phyloP scores from a whole-genome alignment of 2,888 invertebrate genomes.

The Scaptomyza reducta region DNA sequence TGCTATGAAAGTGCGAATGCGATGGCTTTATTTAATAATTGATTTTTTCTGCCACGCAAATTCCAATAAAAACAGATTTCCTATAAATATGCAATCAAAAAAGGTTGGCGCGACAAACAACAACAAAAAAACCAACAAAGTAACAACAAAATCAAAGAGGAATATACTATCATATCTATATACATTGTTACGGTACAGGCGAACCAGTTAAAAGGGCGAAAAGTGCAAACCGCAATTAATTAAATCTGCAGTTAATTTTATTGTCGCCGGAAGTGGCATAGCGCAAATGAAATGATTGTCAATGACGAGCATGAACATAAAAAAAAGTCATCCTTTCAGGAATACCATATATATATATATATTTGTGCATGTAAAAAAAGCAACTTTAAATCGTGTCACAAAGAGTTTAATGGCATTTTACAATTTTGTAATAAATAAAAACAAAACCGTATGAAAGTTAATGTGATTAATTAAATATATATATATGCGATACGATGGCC shows the following conservation, averaged over 20 bases:
- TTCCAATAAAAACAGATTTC: constrained; percentile 60
- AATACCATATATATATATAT: constrained; percentile 7
- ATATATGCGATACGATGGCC: neutral
- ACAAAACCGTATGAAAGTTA: neutral
- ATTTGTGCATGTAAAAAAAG: neutral
- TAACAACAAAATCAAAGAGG: constrained; percentile 15
- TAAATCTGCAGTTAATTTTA: constrained; percentile 62
- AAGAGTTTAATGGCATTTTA: neutral
- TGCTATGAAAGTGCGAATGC: neutral
- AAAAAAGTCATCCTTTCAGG: constrained; percentile 11
- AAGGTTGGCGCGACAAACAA: constrained; percentile 28
- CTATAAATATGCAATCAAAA: constrained; percentile 54
- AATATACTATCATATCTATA: constrained; percentile 11
- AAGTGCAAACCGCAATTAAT: constrained; percentile 64
- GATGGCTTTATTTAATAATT: constrained; percentile 43
- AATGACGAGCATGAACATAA: constrained; percentile 12
- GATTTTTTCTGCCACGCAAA: constrained; percentile 41
- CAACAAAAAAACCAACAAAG: constrained; percentile 9
- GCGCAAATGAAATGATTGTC: constrained; percentile 58
- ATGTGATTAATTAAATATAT: neutral
- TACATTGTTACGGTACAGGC: constrained; percentile 21
- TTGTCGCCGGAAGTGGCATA: constrained; percentile 65
- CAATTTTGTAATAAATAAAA: neutral
- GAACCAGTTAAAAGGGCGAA: constrained; percentile 49
- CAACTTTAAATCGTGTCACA: constrained; percentile 20